Conservation (phyloP, 2,888 invertebrate species). For the Caradrina kadenii region DNA sequence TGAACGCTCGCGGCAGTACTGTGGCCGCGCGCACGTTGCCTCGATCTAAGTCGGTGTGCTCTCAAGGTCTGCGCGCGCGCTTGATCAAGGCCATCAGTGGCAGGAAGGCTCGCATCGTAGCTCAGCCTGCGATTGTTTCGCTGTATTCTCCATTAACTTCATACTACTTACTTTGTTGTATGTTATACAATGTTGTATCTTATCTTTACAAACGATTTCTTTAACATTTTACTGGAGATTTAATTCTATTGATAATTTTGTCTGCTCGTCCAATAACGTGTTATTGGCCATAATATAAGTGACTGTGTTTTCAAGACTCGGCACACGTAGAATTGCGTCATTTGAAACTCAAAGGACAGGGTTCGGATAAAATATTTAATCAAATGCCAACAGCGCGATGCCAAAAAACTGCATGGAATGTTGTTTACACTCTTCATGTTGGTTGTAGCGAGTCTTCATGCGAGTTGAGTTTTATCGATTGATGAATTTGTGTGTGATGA, state of each 20-base stretch:
- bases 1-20: constrained; percentile 81
- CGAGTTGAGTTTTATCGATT: constrained; percentile 15
- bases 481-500: constrained; percentile 11
- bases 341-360: constrained; percentile 69
- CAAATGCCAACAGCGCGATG: constrained; percentile 74
- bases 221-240: constrained; percentile 8
- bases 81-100: constrained; percentile 83
- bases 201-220: constrained; percentile 13
- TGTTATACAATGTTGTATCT: constrained; percentile 27
- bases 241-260: constrained; percentile 10
- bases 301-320: constrained; percentile 56
- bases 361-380: constrained; percentile 73
- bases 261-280: constrained; percentile 22
- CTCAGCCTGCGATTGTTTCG: constrained; percentile 57
- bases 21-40: constrained; percentile 76
- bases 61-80: constrained; percentile 84
- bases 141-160: constrained; percentile 55
- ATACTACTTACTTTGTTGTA: constrained; percentile 32
- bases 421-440: constrained; percentile 71
- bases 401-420: constrained; percentile 83
- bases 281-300: constrained; percentile 43
- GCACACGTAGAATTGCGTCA: constrained; percentile 79
- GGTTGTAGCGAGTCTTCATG: constrained; percentile 4
- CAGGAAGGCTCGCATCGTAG: constrained; percentile 72
- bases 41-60: constrained; percentile 70